Percentiles rank a stretch among this genome's conserved stretches.
phyloP scores from a whole-genome alignment of 2,888 invertebrate genomes.

The Drosophila limbata region DNA sequence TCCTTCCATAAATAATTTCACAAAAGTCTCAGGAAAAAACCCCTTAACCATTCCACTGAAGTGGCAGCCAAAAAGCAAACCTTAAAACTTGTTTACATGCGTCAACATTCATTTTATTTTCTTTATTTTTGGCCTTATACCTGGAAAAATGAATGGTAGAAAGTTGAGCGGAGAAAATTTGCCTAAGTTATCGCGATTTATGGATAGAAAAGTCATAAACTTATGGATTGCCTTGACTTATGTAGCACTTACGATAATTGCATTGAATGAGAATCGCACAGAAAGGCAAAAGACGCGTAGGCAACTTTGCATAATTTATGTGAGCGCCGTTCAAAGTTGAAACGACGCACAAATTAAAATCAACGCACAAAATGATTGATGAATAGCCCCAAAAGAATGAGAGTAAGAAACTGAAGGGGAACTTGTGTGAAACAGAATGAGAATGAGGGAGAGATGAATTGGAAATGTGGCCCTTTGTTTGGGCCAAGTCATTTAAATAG shows the following conservation, averaged over 20 bases:
- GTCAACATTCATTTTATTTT: slow-evolving; percentile 30
- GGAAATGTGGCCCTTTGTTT: slow-evolving; percentile 32
- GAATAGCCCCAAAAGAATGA: slow-evolving; percentile 52
- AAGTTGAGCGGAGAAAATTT: slow-evolving; percentile 60
- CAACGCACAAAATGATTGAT: slow-evolving; percentile 79
- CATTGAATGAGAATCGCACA: slow-evolving; percentile 62
- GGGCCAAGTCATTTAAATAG: slow-evolving; percentile 59
- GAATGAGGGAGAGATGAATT: not conserved
- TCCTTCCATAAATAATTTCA: not conserved
- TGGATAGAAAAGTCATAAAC: slow-evolving; percentile 76
- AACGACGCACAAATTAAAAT: slow-evolving; percentile 77
- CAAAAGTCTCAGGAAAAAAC: not conserved
- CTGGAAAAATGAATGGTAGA: slow-evolving; percentile 27
- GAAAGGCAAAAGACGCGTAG: slow-evolving; percentile 22
- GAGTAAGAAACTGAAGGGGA: not conserved
- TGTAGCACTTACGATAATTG: slow-evolving; percentile 79
- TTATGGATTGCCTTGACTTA: slow-evolving; percentile 77
- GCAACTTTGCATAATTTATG: slow-evolving; percentile 80
- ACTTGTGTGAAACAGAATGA: not conserved
- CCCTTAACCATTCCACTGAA: not conserved
- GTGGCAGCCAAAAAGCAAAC: slow-evolving; percentile 20
- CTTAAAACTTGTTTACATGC: slow-evolving; percentile 57
- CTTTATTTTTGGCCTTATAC: slow-evolving; percentile 34
- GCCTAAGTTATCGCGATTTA: slow-evolving; percentile 71
- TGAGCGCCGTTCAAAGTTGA: slow-evolving; percentile 71